These are phyloP conservation scores for Macquaria australasica DNA, from an alignment of 2,113 vertebrate genomes.

Conservation along the genomic window DNA sequence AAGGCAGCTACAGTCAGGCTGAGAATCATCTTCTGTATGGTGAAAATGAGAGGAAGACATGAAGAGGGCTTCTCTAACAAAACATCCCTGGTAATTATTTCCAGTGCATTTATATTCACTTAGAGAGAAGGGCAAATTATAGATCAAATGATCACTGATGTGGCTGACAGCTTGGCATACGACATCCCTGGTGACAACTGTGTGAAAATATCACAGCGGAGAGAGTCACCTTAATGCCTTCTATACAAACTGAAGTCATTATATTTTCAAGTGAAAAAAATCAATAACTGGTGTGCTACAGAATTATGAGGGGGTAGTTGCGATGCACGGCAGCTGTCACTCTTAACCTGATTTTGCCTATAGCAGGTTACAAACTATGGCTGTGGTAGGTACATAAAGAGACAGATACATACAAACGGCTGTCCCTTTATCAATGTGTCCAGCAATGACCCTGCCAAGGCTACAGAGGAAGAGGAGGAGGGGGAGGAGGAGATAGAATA, in stretches of 20 bases:
- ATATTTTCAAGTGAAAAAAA: constrained; percentile 34
- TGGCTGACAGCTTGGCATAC: constrained; percentile 49
- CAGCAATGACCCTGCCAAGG: constrained; percentile 58
- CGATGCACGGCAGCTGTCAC: constrained; percentile 2
- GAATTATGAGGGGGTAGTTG: constrained; percentile 17
- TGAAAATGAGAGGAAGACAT: constrained; percentile 38
- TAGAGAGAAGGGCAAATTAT: constrained; percentile 55
- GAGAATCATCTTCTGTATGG: constrained; percentile 87
- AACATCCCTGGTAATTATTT: constrained; percentile 35
- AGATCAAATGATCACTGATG: constrained; percentile 58
- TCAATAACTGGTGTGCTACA: constrained; percentile 37
- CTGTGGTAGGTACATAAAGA: constrained; percentile 26
- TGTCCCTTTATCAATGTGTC: constrained; percentile 55
- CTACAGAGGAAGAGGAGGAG: constrained; percentile 24
- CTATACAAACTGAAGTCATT: constrained; percentile 8
- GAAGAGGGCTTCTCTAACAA: constrained; percentile 35
- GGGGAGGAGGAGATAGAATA: constrained; percentile 27
- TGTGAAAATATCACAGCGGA: constrained; percentile 37
- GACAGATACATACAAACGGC: background rate
- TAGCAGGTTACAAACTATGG: constrained; percentile 11
- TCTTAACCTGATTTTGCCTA: background rate
- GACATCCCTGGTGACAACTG: constrained; percentile 38
- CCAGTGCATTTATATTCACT: constrained; percentile 48
- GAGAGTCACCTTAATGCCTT: constrained; percentile 25
- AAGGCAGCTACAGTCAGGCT: constrained; percentile 86